Evolutionary conservation across 2,888 invertebrate species (phyloP).

Genomic region (Andrena hattorfiana): DNA sequence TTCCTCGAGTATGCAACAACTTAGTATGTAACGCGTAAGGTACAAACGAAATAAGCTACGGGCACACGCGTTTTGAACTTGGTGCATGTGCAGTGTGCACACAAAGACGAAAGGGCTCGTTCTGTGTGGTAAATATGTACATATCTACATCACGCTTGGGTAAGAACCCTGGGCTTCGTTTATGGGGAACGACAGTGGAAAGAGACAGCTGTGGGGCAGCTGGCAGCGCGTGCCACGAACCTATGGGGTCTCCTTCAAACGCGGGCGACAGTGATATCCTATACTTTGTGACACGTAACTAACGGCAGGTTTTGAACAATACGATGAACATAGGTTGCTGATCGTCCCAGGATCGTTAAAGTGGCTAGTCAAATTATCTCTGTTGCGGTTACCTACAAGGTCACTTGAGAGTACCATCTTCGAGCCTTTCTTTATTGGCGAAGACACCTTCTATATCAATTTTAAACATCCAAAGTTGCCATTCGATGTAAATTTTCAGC

Average conservation of each 20-base stretch:
- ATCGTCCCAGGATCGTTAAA: conserved; percentile 43
- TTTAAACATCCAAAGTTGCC: background rate
- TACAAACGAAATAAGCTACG: conserved; percentile 47
- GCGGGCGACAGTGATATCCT: conserved; percentile 79
- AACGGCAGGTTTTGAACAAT: conserved; percentile 72
- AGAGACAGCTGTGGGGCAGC: conserved; percentile 85
- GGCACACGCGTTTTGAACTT: conserved; percentile 38
- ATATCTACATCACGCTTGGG: conserved; percentile 71
- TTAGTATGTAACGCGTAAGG: conserved; percentile 28
- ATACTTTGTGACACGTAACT: conserved; percentile 74
- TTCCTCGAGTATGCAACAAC: conserved; percentile 51
- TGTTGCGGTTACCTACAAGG: background rate
- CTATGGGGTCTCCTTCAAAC: conserved; percentile 83
- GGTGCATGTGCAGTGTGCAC: conserved; percentile 51
- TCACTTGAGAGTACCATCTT: background rate
- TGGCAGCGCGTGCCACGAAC: conserved; percentile 85
- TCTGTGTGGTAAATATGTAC: conserved; percentile 73
- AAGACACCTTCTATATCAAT: background rate
- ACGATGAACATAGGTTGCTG: conserved; percentile 36
- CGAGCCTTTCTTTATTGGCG: background rate
- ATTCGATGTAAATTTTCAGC: background rate
- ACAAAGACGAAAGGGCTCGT: conserved; percentile 61
- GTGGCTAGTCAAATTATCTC: conserved; percentile 43
- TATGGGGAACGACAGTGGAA: conserved; percentile 73
- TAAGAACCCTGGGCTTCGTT: conserved; percentile 72